Evolutionary conservation across 2,888 invertebrate species (phyloP).

Genomic region (Drosophila parthenogenetica): DNA sequence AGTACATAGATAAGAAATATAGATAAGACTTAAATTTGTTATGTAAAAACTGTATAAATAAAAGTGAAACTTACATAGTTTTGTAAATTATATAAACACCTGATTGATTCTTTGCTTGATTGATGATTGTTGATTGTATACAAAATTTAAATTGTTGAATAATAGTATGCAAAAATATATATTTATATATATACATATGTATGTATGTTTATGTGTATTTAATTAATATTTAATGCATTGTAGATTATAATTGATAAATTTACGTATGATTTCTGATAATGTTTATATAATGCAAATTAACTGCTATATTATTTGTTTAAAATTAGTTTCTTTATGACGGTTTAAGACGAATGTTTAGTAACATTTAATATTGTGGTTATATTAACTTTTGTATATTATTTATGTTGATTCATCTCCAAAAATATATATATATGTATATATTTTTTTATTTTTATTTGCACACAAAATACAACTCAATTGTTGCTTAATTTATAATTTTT

Average conservation of each 20-base stretch:
- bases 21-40: too few species aligned
- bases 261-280: slow-evolving; percentile 29
- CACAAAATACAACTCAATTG: slow-evolving; percentile 70
- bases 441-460: slow-evolving; percentile 56
- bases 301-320: slow-evolving; percentile 10
- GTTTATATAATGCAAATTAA: slow-evolving; percentile 41
- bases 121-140: slow-evolving; percentile 61
- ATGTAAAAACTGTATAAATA: neutral
- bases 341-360: slow-evolving; percentile 37
- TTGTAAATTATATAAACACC: slow-evolving; percentile 38
- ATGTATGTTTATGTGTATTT: slow-evolving; percentile 11
- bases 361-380: slow-evolving; percentile 30
- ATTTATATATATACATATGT: slow-evolving; percentile 17
- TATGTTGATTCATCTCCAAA: slow-evolving; percentile 60
- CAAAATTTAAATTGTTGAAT: slow-evolving; percentile 51
- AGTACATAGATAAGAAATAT: too few species aligned
- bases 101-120: slow-evolving; percentile 68
- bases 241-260: slow-evolving; percentile 21
- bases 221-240: slow-evolving; percentile 25
- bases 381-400: slow-evolving; percentile 21
- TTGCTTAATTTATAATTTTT: slow-evolving; percentile 43
- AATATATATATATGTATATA: slow-evolving; percentile 59
- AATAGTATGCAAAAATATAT: slow-evolving; percentile 50
- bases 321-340: slow-evolving; percentile 24
- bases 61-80: slow-evolving; percentile 10